Conservation (phyloP, 2,113 vertebrate species). For the Oreochromis aureus region DNA sequence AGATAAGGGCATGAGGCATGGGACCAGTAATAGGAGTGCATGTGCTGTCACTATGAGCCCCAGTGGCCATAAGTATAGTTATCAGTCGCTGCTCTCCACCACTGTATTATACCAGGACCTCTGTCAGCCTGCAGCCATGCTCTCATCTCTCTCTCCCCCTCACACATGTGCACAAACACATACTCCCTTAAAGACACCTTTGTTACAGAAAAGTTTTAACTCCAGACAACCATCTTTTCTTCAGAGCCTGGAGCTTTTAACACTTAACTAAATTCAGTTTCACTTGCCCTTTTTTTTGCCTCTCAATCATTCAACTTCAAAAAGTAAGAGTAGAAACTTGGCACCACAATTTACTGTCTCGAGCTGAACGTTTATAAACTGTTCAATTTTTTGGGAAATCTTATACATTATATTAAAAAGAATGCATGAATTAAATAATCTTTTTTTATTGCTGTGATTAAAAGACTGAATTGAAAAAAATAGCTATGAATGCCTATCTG, state of each 20-base stretch:
- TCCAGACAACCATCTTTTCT: conserved; percentile 23
- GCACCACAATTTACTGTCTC: neutral
- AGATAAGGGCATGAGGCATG: conserved; percentile 68
- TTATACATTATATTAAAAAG: neutral
- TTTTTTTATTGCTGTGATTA: neutral
- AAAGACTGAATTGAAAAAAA: neutral
- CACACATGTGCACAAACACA: conserved; percentile 11
- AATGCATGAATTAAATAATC: neutral
- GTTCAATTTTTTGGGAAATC: neutral
- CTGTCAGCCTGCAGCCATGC: conserved; percentile 68
- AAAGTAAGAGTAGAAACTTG: neutral
- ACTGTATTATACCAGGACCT: conserved; percentile 79
- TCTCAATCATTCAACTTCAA: neutral
- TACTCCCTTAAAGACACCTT: conserved; percentile 20
- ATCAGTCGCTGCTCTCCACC: conserved; percentile 70
- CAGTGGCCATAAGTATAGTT: conserved; percentile 76
- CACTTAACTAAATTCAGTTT: neutral
- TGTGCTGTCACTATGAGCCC: conserved; percentile 77
- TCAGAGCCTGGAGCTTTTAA: conserved; percentile 16
- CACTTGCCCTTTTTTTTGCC: neutral
- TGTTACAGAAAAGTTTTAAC: conserved; percentile 45
- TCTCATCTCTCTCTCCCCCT: conserved; percentile 63
- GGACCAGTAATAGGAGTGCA: conserved; percentile 74
- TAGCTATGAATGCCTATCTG: neutral
- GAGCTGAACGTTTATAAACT: neutral